Conservation (phyloP, 2,888 invertebrate species). For the Trilocha varians region DNA sequence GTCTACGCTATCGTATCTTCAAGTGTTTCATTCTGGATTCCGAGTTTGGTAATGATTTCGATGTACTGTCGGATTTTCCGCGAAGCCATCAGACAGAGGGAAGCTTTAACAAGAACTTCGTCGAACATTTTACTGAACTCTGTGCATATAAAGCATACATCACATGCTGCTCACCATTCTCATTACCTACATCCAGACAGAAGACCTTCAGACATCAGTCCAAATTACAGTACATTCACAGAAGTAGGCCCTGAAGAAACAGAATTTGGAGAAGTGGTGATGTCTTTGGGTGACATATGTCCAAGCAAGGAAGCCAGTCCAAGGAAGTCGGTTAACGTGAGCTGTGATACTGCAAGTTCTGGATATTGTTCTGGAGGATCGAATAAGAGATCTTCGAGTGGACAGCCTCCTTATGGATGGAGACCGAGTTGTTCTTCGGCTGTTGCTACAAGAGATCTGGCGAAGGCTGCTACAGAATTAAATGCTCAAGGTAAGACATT, state of each 20-base stretch:
- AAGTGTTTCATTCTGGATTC: conserved; percentile 94
- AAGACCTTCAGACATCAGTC: conserved; percentile 62
- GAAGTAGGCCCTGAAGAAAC: conserved; percentile 65
- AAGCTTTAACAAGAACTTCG: conserved; percentile 87
- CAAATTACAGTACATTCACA: conserved; percentile 66
- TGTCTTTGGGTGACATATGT: conserved; percentile 59
- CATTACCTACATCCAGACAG: conserved; percentile 62
- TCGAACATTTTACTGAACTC: conserved; percentile 89
- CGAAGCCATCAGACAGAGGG: conserved; percentile 87
- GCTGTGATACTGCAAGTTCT: conserved; percentile 66
- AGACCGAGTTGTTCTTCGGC: conserved; percentile 75
- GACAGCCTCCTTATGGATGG: conserved; percentile 70
- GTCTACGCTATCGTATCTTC: conserved; percentile 91
- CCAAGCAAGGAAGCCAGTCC: conserved; percentile 67
- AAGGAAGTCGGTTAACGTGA: conserved; percentile 62
- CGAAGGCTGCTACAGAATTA: conserved; percentile 78
- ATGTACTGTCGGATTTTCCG: conserved; percentile 91
- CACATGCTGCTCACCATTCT: conserved; percentile 78
- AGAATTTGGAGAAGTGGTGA: conserved; percentile 56
- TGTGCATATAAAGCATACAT: conserved; percentile 86
- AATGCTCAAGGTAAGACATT: conserved; percentile 80
- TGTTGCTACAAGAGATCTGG: conserved; percentile 70
- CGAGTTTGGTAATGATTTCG: conserved; percentile 91
- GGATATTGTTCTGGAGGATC: conserved; percentile 68
- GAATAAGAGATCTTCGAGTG: conserved; percentile 60